Percentiles rank a stretch among this genome's conserved stretches.
These are phyloP conservation scores for Sebastes vulpes DNA, from an alignment of 2,797 vertebrate species.

Conservation along the genomic window DNA sequence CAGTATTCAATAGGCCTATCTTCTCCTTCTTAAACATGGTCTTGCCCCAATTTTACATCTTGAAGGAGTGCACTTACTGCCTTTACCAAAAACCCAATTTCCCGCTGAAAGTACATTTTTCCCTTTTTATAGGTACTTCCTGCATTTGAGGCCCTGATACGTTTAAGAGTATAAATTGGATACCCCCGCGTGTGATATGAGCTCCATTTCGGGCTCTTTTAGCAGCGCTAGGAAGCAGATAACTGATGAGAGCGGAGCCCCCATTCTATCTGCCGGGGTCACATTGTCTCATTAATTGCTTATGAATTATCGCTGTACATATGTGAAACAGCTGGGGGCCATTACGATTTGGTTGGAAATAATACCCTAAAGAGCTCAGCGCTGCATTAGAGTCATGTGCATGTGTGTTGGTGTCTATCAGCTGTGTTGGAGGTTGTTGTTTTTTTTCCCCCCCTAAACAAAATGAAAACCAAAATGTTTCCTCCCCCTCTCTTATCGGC, in stretches of 20 bases:
- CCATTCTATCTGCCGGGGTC: conserved; percentile 62
- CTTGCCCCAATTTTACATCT: conserved; percentile 50
- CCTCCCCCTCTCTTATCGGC: conserved; percentile 33
- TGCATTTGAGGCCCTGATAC: conserved; percentile 31
- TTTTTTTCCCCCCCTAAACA: not conserved
- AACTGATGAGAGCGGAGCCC: conserved; percentile 64
- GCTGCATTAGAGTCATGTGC: not conserved
- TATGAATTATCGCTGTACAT: conserved; percentile 79
- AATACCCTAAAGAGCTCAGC: conserved; percentile 63
- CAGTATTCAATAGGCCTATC: conserved; percentile 24
- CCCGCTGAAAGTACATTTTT: conserved; percentile 16
- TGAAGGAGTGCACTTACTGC: conserved; percentile 25
- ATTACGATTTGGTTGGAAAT: conserved; percentile 58
- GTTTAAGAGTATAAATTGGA: conserved; percentile 46
- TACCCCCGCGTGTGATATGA: conserved; percentile 18
- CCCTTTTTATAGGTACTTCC: conserved; percentile 18
- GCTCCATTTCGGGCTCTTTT: conserved; percentile 38
- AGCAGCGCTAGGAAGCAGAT: conserved; percentile 47
- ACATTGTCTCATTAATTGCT: conserved; percentile 84
- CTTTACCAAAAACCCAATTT: conserved; percentile 52
- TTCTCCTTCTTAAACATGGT: conserved; percentile 20
- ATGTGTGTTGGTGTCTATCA: conserved; percentile 8
- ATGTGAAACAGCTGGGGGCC: conserved; percentile 79
- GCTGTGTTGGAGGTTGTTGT: conserved; percentile 2
- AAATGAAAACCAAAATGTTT: conserved; percentile 19